A percentile compares a stretch with the other conserved stretches of the same genome.
Evolutionary conservation across 2,888 invertebrate genomes (phyloP).

Genomic region (Chrysolina oricalcia): DNA sequence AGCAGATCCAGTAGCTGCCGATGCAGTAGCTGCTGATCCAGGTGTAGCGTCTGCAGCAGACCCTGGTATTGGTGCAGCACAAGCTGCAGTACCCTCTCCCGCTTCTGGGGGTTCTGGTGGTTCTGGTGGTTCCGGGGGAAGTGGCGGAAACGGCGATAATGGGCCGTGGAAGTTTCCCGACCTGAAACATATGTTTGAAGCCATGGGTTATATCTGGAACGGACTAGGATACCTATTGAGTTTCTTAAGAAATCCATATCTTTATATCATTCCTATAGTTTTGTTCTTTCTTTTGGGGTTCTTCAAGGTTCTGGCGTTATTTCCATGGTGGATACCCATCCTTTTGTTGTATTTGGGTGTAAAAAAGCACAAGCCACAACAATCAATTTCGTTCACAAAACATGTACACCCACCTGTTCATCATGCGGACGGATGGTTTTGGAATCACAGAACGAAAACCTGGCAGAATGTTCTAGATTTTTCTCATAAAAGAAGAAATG

Average conservation of each 20-base stretch:
- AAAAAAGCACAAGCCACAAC: constrained; percentile 59
- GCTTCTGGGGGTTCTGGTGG: constrained; percentile 49
- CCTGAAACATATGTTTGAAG: constrained; percentile 64
- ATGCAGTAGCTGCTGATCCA: constrained; percentile 54
- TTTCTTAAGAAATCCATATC: constrained; percentile 71
- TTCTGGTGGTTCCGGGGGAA: constrained; percentile 53
- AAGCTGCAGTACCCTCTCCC: constrained; percentile 51
- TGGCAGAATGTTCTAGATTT: constrained; percentile 71
- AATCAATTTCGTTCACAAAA: constrained; percentile 63
- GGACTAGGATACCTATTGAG: constrained; percentile 57
- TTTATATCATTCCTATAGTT: constrained; percentile 76
- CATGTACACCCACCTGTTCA: constrained; percentile 69
- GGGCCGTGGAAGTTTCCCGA: constrained; percentile 63
- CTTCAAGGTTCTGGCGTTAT: constrained; percentile 76
- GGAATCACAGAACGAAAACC: constrained; percentile 75
- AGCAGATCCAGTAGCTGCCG: constrained; percentile 69
- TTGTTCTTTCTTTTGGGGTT: constrained; percentile 78
- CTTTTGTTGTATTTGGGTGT: constrained; percentile 66
- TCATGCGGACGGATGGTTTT: constrained; percentile 75
- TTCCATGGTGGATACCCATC: constrained; percentile 78
- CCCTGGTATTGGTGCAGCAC: constrained; percentile 42
- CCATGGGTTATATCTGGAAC: constrained; percentile 58
- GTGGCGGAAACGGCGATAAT: constrained; percentile 54
- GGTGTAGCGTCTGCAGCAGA: constrained; percentile 45
- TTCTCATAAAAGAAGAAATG: constrained; percentile 57